Evolutionary conservation across 2,113 vertebrate species (phyloP).

Genomic region (Speoplatyrhinus poulsoni): DNA sequence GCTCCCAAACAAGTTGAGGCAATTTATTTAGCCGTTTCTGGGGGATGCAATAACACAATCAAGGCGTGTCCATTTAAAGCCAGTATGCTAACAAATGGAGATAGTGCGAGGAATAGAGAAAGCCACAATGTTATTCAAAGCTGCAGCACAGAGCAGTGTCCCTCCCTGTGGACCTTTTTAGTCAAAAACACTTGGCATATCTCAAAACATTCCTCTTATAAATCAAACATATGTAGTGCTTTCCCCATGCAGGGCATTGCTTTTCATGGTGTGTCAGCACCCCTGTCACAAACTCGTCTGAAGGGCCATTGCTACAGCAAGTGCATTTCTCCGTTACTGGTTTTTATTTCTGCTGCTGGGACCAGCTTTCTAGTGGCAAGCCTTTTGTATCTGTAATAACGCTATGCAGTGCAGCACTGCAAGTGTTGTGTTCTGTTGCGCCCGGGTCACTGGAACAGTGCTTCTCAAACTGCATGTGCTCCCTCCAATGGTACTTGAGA

Average conservation of each 20-base stretch:
- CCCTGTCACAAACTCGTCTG: slow-evolving; percentile 21
- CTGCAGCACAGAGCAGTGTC: slow-evolving; percentile 9
- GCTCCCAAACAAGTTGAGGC: too few relatives aligned
- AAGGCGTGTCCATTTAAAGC: too few relatives aligned
- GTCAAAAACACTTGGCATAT: not conserved
- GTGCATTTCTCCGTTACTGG: slow-evolving; percentile 56
- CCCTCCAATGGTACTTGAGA: too few relatives aligned
- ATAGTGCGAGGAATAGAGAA: not conserved
- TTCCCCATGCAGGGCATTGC: not conserved
- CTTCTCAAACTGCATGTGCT: too few relatives aligned
- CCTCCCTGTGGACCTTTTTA: not conserved
- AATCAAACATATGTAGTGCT: not conserved
- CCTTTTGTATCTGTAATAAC: slow-evolving; percentile 12
- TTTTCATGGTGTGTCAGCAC: slow-evolving; percentile 20
- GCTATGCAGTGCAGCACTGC: slow-evolving; percentile 18
- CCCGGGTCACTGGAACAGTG: slow-evolving; percentile 25
- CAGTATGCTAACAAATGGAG: not conserved
- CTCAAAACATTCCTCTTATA: not conserved
- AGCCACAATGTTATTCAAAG: too few relatives aligned
- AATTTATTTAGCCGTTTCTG: too few relatives aligned
- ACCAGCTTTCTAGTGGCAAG: slow-evolving; percentile 12
- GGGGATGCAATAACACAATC: too few relatives aligned
- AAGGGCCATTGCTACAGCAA: slow-evolving; percentile 40
- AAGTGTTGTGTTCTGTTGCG: slow-evolving; percentile 24
- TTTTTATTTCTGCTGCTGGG: slow-evolving; percentile 25